Base-by-base conservation (phyloP, 64 coral and sea anemone species). In the Montipora capricornis region DNA sequence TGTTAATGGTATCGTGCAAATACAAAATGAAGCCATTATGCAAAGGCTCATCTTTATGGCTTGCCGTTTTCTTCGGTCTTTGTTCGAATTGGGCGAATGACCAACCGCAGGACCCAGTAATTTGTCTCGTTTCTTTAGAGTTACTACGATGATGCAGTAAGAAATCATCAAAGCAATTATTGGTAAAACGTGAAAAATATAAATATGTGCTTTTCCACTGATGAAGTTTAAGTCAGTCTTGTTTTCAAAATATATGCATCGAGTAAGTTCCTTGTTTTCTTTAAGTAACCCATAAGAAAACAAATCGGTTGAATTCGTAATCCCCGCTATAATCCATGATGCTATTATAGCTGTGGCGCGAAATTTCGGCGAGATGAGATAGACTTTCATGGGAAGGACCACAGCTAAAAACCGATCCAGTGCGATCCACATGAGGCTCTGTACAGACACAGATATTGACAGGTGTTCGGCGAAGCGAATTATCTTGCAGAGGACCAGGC, bases 351-450 rank as follows among this genome's bases (percentile, higher is more conserved):
- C 14, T 3, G 83, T 10, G 9, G 11, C 74, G 10, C 80, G 49
- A 5, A 37, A 69, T 29, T 26, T 49, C 15, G 5, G 8, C 2
- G 82, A 75, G 61, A 59, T 75, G 4, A 69, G 13, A 57, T 46
- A 19, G 8, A 70, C 55, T 70, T 52, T 90, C 15, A 68, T 22
- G 48, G 93, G 93, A 13, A 83, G 77, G 2, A 83, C 71, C 44
- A 94, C 59, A 0, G 93, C 93, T 0, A 69, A 45, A 44, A 94
- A 90, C 2, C 93, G 67, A 52, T 94, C 93, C 4, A 52, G n/a
- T 6, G 93, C 77, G 17, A 84, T 76, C 20, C 78, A 83, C 6
- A 94, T 20, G 8, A 95, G 14, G 51, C 88, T 90, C 20, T 61
- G 45, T 4, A 90, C 84, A 4, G 79, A 90, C 0, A 90, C 93